phyloP scores from a whole-genome alignment of 2,888 invertebrate species.

The Chrysodeixis includens region DNA sequence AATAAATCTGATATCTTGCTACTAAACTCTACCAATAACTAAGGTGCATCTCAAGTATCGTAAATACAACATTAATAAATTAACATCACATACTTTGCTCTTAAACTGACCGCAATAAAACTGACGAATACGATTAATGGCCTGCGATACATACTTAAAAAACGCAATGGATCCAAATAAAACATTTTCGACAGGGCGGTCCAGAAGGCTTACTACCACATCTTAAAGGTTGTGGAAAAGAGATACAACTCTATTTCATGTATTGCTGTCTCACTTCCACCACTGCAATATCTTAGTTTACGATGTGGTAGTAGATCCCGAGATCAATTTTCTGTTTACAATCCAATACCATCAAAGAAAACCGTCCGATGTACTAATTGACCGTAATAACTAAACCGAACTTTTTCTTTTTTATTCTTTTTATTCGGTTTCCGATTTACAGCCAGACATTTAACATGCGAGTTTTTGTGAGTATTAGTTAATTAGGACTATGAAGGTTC shows the following conservation, averaged over 20 bases:
- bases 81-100: slow-evolving; percentile 20
- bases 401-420: slow-evolving; percentile 37
- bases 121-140: slow-evolving; percentile 54
- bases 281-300: no score
- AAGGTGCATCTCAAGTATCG: neutral
- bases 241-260: no score
- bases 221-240: no score
- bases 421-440: slow-evolving; percentile 65
- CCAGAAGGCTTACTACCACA: slow-evolving; percentile 10
- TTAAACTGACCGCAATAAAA: slow-evolving; percentile 45
- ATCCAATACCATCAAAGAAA: slow-evolving; percentile 82
- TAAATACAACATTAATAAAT: slow-evolving; percentile 20
- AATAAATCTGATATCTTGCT: neutral
- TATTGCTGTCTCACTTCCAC: no score
- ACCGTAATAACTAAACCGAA: slow-evolving; percentile 78
- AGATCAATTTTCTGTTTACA: slow-evolving; percentile 87
- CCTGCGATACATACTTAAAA: slow-evolving; percentile 50
- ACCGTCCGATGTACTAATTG: slow-evolving; percentile 82
- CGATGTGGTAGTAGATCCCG: no score
- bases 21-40: neutral
- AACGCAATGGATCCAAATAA: slow-evolving; percentile 65
- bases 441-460: slow-evolving; percentile 53
- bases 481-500: slow-evolving; percentile 56
- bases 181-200: slow-evolving; percentile 74
- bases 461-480: slow-evolving; percentile 54